Base-by-base conservation (phyloP, 2,797 vertebrate species). In the Graptemys geographica region DNA sequence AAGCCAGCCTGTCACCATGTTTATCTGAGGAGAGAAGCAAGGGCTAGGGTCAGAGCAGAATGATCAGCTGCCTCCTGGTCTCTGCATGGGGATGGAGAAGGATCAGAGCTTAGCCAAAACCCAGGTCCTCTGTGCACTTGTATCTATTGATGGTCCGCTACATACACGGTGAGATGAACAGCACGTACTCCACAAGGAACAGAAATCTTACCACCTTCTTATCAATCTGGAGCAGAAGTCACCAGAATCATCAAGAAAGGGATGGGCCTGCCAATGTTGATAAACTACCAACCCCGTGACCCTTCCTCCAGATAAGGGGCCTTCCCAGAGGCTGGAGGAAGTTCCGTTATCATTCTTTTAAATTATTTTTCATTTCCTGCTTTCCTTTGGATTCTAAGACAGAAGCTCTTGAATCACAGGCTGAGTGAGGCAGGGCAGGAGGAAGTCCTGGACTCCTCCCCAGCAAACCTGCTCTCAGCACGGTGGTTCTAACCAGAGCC, bases 1-100 rank as follows among this genome's bases (percentile, higher is more conserved):
- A 52, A 99, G 98, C 99, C 99, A 99, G 4, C 99, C 98, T 0
- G 99, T 99, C 98, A 99, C 99, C 25, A 97, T 96, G 41, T 99
- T 99, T 55, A 98, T 97, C 99, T 99, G 96, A 25, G 76, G 57
- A 59, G 44, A 93, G 88, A 28, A 4, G 81, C 6, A 33, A 53
- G 52, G 53, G 83, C 0, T 0, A 13, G 16, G 27, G 4, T 86
- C 6, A 37, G 41, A 52, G 49, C 8, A 2, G 18, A 31, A 28
- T 51, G 15, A 4, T 52, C 16, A 12, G 74, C 74, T 18, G 44
- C 74, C 27, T 31, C 25, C 74, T 78, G 27, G 74, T 78, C 27
- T 31, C 74, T 28, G 12, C 1, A 74, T 44, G 23, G 37, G 44
- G 44, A 18, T 3, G 1, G 74, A 13, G 12, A 47, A 28, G 4